Conservation (phyloP, 2,797 vertebrate species). For the Phalanger gymnotis region DNA sequence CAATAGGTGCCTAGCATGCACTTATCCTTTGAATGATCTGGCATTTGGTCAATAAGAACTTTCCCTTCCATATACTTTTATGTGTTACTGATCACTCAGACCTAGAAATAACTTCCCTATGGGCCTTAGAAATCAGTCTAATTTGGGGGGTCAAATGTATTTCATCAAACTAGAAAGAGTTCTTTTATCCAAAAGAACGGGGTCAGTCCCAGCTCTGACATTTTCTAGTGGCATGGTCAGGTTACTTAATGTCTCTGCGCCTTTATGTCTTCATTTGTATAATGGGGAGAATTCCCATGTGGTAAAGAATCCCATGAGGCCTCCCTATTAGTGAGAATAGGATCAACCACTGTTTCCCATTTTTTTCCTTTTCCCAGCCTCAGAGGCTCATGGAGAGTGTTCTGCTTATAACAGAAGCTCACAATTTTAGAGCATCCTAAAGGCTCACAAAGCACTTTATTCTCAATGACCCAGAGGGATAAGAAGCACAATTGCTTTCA, state of each 20-base stretch:
- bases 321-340: background rate
- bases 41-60: background rate
- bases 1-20: background rate
- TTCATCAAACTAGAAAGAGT: background rate
- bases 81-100: background rate
- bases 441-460: background rate
- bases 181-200: background rate
- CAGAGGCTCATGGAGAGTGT: background rate
- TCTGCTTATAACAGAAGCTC: background rate
- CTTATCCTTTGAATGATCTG: background rate
- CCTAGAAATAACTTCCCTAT: background rate
- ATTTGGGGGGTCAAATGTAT: background rate
- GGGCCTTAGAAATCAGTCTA: background rate
- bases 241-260: background rate
- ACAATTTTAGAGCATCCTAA: background rate
- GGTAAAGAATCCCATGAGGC: background rate
- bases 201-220: background rate
- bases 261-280: constrained; percentile 4
- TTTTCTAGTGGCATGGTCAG: background rate
- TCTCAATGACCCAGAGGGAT: background rate
- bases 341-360: background rate
- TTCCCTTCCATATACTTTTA: background rate
- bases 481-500: background rate
- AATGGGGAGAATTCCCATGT: background rate
- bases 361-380: background rate